Base-by-base conservation (phyloP, 2,113 vertebrate genomes). In the Anarrhichthys ocellatus region DNA sequence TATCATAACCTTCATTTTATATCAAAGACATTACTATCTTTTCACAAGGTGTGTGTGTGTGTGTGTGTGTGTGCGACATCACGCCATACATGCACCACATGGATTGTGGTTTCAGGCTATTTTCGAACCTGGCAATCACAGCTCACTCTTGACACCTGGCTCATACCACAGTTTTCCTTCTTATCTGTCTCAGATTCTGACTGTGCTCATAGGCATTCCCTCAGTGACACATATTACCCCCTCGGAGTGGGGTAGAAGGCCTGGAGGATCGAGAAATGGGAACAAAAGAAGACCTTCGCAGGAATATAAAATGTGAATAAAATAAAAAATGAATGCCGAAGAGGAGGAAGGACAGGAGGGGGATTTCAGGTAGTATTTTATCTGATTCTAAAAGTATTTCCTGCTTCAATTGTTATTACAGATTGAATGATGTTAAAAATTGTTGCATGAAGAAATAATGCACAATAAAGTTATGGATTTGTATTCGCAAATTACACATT, bases 91-190 rank as follows among this genome's bases (percentile, higher is more conserved):
- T 68, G 42, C 69, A 50, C 32, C 9, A 18, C 58, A 34, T 44
- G 64, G 72, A 24, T 62, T 54, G 0, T 54, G 66, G 27, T 48
- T 80, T 70, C 20, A 24, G 73, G 80, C 73, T 83, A 72, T 84
- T 91, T 86, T 76, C 76, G 34, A 86, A 84, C 15, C 29, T 44
- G 63, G 44, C 73, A 81, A 61, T 73, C 76, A 73, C 73, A 46
- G 69, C 82, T 87, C 67, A 78, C 82, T 87, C 63, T 78, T 70
- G 46, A 87, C 73, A 85, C 54, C 78, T 78, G 52, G 59, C 64
- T 72, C 56, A 50, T 9, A 27, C 10, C 61, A 42, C 71, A 44
- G 76, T 34, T 36, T 74, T 84, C n/a, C 56, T 69, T 81, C 38
- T 78, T 56, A 80, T 82, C 65, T 72, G 44, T 79, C 48, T 80